Evolutionary conservation across 1,140 invertebrate species (phyloP).

Genomic region (Ectropis grisescens): DNA sequence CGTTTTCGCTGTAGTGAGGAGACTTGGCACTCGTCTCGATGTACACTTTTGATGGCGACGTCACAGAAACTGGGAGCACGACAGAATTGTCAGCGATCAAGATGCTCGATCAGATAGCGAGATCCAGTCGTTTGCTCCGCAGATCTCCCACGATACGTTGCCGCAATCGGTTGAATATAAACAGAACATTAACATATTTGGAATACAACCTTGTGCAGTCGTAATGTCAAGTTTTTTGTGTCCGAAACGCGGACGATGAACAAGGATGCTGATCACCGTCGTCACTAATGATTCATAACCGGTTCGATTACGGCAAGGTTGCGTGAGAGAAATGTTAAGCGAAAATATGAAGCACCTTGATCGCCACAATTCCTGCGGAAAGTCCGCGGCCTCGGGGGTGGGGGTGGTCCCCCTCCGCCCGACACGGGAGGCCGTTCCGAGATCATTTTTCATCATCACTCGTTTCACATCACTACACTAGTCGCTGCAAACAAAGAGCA

Average conservation of each 20-base stretch:
- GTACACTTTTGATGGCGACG: slow-evolving; percentile 60
- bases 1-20: slow-evolving; percentile 57
- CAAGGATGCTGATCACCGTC: no score
- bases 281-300: no score
- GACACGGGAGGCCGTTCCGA: slow-evolving; percentile 46
- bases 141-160: no score
- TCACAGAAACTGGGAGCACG: slow-evolving; percentile 46
- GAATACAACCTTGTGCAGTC: no score
- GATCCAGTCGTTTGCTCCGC: no score
- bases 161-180: no score
- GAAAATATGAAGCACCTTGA: slow-evolving; percentile 52
- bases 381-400: slow-evolving; percentile 42
- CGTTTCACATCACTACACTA: slow-evolving; percentile 20
- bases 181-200: no score
- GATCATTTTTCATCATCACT: slow-evolving; percentile 64
- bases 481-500: slow-evolving; percentile 14
- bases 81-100: slow-evolving; percentile 29
- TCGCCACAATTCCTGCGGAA: slow-evolving; percentile 64
- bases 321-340: no score
- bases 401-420: slow-evolving; percentile 35
- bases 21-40: slow-evolving; percentile 53
- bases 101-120: no score
- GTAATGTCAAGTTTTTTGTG: no score
- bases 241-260: no score
- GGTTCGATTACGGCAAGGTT: no score